Evolutionary conservation across 2,888 invertebrate genomes (phyloP), one percentile per base, ranked within the genome.

Genomic region (Ceriagrion tenellum): DNA sequence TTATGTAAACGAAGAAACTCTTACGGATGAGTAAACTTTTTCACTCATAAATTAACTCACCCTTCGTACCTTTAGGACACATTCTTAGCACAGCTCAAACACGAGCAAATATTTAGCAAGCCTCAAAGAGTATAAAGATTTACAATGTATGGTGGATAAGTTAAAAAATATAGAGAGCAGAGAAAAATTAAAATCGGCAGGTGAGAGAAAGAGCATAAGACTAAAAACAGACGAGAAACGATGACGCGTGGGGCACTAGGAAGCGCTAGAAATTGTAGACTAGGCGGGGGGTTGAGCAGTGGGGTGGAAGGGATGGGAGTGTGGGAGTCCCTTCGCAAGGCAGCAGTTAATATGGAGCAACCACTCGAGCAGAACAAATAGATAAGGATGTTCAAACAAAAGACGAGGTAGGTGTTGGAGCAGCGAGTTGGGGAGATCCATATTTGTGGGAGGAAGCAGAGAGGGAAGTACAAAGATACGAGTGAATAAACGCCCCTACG

Each of bases 321-420:
- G 12, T 8, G 26, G 26, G 23, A 23, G 23, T 69, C 69, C n/a
- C 69, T 26, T n/a, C n/a, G 69, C 26, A 23, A n/a, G 47, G 47
- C 47, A 47, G 69, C 69, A 69, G 69, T 69, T 69, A 69, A 26
- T n/a, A 69, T 69, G 69, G 69, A 8, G 69, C 23, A 69, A n/a
- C 23, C 69, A 69, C 69, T 69, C n/a, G 69, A 69, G 69, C 69
- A 69, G 69, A 69, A 69, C 69, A 69, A 69, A 69, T 69, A 69
- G 69, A 69, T 69, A 69, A 69, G 69, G 69, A n/a, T n/a, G 69
- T 69, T 69, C 69, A 69, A 69, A 69, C 69, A n/a, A 69, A 59
- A 69, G 69, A 26, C 23, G 69, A 26, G 69, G n/a, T 47, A 69
- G 69, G 69, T 26, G 26, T n/a, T 23, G 69, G n/a, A n/a, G 47